Percentiles rank a stretch among this genome's conserved stretches.
Conservation (phyloP, 1,140 invertebrate genomes). For the Drosophila watanabei region DNA sequence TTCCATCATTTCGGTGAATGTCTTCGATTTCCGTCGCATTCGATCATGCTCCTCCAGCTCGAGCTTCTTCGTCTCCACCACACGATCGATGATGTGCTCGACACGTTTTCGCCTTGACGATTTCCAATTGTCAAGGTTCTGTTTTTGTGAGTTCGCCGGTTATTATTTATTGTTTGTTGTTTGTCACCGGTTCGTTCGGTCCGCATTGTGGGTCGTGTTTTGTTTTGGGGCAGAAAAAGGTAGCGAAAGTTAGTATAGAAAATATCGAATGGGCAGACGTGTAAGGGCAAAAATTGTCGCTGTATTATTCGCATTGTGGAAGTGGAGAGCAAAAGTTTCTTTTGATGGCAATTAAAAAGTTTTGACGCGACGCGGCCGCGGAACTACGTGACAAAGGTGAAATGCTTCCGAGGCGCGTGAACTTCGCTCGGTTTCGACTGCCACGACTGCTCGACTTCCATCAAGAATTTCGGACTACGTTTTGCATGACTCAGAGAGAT, state of each 20-base stretch:
- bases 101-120: slow-evolving; percentile 95
- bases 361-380: slow-evolving; percentile 48
- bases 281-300: slow-evolving; percentile 37
- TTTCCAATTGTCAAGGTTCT: slow-evolving; percentile 98
- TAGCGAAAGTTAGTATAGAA: slow-evolving; percentile 75
- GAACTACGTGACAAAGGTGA: slow-evolving; percentile 67
- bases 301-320: slow-evolving; percentile 43
- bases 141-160: slow-evolving; percentile 50
- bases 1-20: slow-evolving; percentile 97
- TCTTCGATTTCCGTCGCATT: slow-evolving; percentile 92
- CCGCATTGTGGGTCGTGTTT: slow-evolving; percentile 38
- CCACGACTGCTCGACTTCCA: slow-evolving; percentile 2
- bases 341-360: slow-evolving; percentile 72
- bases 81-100: slow-evolving; percentile 95
- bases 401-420: slow-evolving; percentile 41
- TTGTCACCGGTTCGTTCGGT: slow-evolving; percentile 30
- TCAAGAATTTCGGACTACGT: slow-evolving; percentile 13
- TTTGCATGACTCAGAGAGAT: slow-evolving; percentile 22
- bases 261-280: slow-evolving; percentile 53
- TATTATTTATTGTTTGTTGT: slow-evolving; percentile 31
- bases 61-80: slow-evolving; percentile 94
- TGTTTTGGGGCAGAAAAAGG: slow-evolving; percentile 46
- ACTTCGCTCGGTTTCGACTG: slow-evolving; percentile 19
- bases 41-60: slow-evolving; percentile 91
- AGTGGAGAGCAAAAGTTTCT: slow-evolving; percentile 48